Percentiles rank a stretch among this genome's conserved stretches.
Evolutionary conservation across 1,140 invertebrate genomes (phyloP).

Genomic region (Gyrodactylus salaris): DNA sequence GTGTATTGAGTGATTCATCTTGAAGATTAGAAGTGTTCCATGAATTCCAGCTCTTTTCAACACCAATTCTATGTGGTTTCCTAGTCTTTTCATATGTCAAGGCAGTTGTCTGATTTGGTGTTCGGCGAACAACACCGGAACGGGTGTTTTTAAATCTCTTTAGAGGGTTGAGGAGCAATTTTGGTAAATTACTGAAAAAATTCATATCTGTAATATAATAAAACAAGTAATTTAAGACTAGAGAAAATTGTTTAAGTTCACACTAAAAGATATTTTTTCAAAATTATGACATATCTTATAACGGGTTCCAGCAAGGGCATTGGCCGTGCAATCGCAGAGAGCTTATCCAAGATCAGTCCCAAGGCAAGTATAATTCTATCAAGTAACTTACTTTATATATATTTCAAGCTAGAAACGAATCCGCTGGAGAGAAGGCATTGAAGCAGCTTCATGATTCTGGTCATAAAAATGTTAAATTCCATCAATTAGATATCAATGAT

Average conservation of each 20-base stretch:
- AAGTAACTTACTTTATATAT: neutral
- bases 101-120: neutral
- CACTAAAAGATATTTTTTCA: neutral
- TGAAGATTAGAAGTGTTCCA: constrained; percentile 2
- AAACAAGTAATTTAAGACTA: neutral
- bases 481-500: constrained; percentile 32
- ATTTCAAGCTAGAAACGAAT: neutral
- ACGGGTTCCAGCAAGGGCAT: neutral
- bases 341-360: neutral
- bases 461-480: constrained; percentile 12
- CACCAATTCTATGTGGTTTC: neutral
- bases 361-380: neutral
- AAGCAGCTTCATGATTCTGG: neutral
- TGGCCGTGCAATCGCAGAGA: neutral
- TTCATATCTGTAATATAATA: neutral
- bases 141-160: constrained; percentile 2
- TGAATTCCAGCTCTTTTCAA: neutral
- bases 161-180: neutral
- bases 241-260: neutral
- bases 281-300: neutral
- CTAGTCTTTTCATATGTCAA: constrained; percentile 1
- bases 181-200: neutral
- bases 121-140: neutral
- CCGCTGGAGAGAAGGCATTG: neutral
- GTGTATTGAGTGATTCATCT: neutral